These are phyloP conservation scores for Euleptes europaea DNA, from an alignment of 2,113 vertebrate genomes.

Conservation along the genomic window DNA sequence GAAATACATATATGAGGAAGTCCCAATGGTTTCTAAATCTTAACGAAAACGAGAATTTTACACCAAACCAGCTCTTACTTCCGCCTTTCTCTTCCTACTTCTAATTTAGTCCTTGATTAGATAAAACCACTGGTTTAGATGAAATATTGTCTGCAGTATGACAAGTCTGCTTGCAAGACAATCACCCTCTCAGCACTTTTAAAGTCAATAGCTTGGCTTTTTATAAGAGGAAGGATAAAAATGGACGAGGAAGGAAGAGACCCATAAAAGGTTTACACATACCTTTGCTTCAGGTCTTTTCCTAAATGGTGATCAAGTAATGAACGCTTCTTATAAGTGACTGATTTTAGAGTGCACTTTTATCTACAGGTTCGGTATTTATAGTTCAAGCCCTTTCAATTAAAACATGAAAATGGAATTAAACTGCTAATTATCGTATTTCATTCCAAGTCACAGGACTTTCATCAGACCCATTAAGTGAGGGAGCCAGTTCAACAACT, in stretches of 20 bases:
- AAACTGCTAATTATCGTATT: constrained; percentile 77
- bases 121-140: not conserved
- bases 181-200: constrained; percentile 55
- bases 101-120: not conserved
- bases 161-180: constrained; percentile 59
- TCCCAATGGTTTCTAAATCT: not conserved
- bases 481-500: constrained; percentile 71
- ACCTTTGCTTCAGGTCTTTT: constrained; percentile 50
- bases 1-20: not conserved
- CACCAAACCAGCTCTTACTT: not conserved
- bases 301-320: constrained; percentile 72
- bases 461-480: constrained; percentile 72
- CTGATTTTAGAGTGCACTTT: constrained; percentile 74
- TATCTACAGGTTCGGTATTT: constrained; percentile 75
- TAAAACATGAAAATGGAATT: constrained; percentile 75
- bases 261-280: constrained; percentile 59
- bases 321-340: constrained; percentile 70
- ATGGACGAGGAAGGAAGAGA: constrained; percentile 53
- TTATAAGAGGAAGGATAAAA: constrained; percentile 58
- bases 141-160: constrained; percentile 46
- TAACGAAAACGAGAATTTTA: not conserved
- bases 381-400: constrained; percentile 77
- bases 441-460: constrained; percentile 73
- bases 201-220: constrained; percentile 62
- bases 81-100: not conserved